Conservation (phyloP, 2,797 vertebrate species). For the Myoxocephalus aenaeus region DNA sequence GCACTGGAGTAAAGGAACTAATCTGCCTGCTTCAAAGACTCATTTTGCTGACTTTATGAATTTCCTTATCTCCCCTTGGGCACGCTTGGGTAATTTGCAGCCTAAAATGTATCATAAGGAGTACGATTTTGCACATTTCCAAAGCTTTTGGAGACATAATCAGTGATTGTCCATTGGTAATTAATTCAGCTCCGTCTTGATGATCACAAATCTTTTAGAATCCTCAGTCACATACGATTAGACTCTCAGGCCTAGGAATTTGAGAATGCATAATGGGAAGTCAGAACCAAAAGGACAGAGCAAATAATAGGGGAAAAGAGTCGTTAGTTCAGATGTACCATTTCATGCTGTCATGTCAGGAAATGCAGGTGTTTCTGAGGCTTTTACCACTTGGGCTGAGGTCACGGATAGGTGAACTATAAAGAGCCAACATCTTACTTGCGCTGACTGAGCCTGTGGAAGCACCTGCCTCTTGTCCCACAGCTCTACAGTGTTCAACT, state of each 20-base stretch:
- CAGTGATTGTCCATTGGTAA: conserved; percentile 3
- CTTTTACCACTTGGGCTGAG: background rate
- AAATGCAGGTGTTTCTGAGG: background rate
- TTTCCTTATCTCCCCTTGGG: conserved; percentile 25
- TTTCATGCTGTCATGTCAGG: conserved; percentile 18
- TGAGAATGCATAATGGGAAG: background rate
- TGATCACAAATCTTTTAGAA: conserved; percentile 1
- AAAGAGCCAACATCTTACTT: conserved; percentile 18
- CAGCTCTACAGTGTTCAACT: conserved; percentile 29
- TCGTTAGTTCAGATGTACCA: background rate
- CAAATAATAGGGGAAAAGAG: background rate
- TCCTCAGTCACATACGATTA: background rate
- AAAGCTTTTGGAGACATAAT: conserved; percentile 13
- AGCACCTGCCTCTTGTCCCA: conserved; percentile 34
- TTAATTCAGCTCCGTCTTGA: conserved; percentile 10
- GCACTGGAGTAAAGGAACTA: conserved; percentile 8
- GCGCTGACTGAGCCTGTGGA: conserved; percentile 21
- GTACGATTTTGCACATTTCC: conserved; percentile 9
- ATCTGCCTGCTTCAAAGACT: conserved; percentile 12
- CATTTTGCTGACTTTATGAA: conserved; percentile 31
- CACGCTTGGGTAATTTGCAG: conserved; percentile 1
- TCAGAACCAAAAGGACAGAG: background rate
- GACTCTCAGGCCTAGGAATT: background rate
- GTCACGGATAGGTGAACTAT: conserved; percentile 25
- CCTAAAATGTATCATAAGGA: conserved; percentile 13